Conservation (phyloP, 2,797 vertebrate genomes). For the Monodelphis domestica region DNA sequence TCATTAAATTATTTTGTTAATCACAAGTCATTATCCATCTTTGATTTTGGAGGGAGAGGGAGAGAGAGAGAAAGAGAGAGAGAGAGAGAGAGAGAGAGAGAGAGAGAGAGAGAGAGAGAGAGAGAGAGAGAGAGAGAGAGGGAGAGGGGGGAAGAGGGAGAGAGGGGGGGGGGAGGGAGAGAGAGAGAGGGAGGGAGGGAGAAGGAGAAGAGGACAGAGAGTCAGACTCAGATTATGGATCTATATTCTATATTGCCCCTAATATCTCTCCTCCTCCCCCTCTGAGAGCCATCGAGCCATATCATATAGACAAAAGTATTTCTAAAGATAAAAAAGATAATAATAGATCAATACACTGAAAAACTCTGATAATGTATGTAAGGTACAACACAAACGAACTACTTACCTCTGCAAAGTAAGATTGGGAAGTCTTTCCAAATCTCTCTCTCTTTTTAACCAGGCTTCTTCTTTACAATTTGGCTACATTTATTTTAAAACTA, state of each 20-base stretch:
- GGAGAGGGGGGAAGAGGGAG: no score
- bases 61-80: no score
- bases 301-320: not conserved
- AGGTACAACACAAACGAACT: not conserved
- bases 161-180: no score
- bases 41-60: no score
- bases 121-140: no score
- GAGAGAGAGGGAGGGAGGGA: no score
- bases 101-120: no score
- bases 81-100: no score
- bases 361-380: not conserved
- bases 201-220: no score
- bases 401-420: not conserved
- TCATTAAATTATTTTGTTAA: not conserved
- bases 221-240: no score
- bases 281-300: not conserved
- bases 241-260: not conserved
- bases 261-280: not conserved
- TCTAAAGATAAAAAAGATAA: not conserved
- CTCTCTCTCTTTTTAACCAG: not conserved
- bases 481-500: not conserved
- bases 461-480: not conserved
- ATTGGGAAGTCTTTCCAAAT: not conserved
- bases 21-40: not conserved
- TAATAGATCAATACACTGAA: not conserved